Percentiles rank a stretch among this genome's conserved stretches.
These are phyloP conservation scores for Piprites chloris DNA, from an alignment of 2,113 vertebrate genomes.

Conservation along the genomic window DNA sequence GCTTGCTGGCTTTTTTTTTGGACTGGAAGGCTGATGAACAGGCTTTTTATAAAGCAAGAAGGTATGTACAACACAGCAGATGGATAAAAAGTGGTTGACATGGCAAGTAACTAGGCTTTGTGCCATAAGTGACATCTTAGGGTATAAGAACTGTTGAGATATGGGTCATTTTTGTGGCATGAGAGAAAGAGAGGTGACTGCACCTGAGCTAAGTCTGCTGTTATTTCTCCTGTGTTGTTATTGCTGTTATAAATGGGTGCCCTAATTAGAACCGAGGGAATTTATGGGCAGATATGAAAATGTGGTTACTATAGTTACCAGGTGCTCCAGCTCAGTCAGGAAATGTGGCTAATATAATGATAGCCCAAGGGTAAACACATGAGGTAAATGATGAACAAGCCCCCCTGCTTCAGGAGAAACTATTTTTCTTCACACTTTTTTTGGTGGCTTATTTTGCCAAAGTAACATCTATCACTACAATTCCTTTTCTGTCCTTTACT, in stretches of 20 bases:
- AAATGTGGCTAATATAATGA: conserved; percentile 39
- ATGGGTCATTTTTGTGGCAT: background rate
- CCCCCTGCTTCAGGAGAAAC: background rate
- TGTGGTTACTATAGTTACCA: conserved; percentile 64
- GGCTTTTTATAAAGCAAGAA: background rate
- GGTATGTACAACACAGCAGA: background rate
- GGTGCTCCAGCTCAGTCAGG: conserved; percentile 32
- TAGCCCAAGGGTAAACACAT: conserved; percentile 51
- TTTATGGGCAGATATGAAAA: conserved; percentile 59
- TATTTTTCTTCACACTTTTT: background rate
- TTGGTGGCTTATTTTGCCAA: background rate
- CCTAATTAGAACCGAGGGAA: conserved; percentile 55
- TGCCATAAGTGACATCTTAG: background rate
- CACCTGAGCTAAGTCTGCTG: background rate
- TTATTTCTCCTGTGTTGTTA: background rate
- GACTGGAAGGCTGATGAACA: background rate
- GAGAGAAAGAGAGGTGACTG: background rate
- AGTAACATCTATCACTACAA: background rate
- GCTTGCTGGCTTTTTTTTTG: background rate
- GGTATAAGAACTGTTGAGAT: background rate
- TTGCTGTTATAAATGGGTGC: conserved; percentile 31
- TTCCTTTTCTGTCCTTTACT: background rate
- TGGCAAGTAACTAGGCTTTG: background rate
- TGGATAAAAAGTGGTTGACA: background rate
- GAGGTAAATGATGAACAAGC: conserved; percentile 27